phyloP scores from a whole-genome alignment of 2,113 vertebrate genomes.

The Elachura formosa region DNA sequence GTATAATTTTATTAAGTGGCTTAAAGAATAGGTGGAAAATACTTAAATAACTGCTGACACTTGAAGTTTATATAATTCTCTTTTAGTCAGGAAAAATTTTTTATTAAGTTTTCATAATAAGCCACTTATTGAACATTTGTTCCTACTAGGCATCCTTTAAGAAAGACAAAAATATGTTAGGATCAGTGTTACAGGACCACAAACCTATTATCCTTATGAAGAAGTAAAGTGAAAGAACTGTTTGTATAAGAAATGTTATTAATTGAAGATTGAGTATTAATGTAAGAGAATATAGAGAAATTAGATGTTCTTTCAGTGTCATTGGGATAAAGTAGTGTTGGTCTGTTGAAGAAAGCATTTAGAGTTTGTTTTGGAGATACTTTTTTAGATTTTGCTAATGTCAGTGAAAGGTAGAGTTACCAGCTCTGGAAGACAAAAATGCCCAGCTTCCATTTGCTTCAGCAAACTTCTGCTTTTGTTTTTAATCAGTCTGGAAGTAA shows the following conservation, averaged over 20 bases:
- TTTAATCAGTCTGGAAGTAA: background rate
- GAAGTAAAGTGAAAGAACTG: background rate
- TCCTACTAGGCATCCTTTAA: background rate
- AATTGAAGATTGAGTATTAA: background rate
- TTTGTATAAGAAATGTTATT: background rate
- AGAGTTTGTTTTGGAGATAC: background rate
- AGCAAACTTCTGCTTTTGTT: background rate
- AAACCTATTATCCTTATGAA: background rate
- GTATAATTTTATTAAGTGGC: background rate
- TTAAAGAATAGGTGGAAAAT: background rate
- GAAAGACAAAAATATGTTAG: background rate
- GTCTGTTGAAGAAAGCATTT: background rate
- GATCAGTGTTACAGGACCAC: background rate
- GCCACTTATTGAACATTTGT: background rate
- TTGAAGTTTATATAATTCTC: background rate
- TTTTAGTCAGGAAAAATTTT: background rate
- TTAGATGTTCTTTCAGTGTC: background rate
- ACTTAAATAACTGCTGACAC: background rate
- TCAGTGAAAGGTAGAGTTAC: background rate
- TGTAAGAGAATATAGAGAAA: background rate
- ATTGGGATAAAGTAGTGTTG: background rate
- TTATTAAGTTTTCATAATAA: background rate
- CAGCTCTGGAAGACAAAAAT: background rate
- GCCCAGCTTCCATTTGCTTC: background rate
- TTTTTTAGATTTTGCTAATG: background rate